Evolutionary conservation across 35 echinoderm and acorn worm species (phyloP).

Genomic region (Ophioderma brevispina): DNA sequence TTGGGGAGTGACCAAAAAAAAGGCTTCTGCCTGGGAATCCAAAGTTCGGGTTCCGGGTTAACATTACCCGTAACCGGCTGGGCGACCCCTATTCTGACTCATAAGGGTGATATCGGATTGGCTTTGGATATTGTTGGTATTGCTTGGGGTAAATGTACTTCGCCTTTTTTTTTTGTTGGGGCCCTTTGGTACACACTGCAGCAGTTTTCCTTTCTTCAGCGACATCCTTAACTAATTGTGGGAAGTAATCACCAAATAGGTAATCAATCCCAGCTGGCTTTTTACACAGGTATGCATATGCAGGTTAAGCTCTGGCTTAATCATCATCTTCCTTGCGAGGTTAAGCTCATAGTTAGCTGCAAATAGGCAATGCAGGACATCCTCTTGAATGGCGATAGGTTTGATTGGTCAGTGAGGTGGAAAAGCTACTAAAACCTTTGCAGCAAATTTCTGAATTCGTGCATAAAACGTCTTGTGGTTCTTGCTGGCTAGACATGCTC

Average conservation of each 20-base stretch:
- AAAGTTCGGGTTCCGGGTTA: conserved; percentile 32
- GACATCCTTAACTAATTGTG: background rate
- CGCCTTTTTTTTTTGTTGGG: no score
- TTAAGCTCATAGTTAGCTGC: conserved; percentile 47
- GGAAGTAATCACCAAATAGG: background rate
- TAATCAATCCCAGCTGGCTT: no score
- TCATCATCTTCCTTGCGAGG: conserved; percentile 18
- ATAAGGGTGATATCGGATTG: conserved; percentile 11
- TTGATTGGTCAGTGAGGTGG: no score
- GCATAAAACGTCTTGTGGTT: no score
- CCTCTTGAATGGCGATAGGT: no score
- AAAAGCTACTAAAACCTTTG: no score
- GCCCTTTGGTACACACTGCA: background rate
- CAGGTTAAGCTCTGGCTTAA: conserved; percentile 55
- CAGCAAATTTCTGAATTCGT: no score
- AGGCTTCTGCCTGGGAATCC: conserved; percentile 40
- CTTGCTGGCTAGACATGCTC: no score
- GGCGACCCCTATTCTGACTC: background rate
- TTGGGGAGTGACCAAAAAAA: background rate
- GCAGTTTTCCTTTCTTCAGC: background rate
- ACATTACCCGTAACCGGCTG: conserved; percentile 45
- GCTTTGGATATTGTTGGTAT: no score
- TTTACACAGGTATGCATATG: no score
- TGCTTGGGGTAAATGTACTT: no score
- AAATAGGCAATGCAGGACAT: conserved; percentile 16